Base-by-base conservation (phyloP, 2,113 vertebrate species). In the Lutjanus erythropterus region DNA sequence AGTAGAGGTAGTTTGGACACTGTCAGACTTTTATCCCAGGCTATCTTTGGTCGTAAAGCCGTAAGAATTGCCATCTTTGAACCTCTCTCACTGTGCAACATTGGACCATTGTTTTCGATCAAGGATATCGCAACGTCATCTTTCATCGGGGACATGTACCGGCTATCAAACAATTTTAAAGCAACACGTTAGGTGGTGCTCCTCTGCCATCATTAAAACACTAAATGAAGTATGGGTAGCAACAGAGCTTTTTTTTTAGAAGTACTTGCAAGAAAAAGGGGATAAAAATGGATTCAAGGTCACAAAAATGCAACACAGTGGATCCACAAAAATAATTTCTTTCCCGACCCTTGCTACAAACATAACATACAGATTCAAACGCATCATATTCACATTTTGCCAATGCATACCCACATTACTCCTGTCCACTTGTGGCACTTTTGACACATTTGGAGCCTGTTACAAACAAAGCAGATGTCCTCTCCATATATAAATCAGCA, bases 401-500 rank as follows among this genome's bases (percentile, higher is more conserved):
- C 0, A 5, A 16, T 19, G 15, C 29, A 18, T 10, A 37, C 12
- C 31, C 6, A n/a, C 42, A 37, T 7, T 1, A 44, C 11, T 47
- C 18, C 71, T 55, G 64, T 39, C 7, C 21, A 39, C 23, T 59
- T 11, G 31, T 52, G 19, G 23, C 59, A 18, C 21, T 53, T 67
- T 41, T 58, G 31, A 64, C 41, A 65, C 44, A 52, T 62, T 31
- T 78, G 66, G 84, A 15, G 35, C 44, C 71, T 46, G 66, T 84
- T 72, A 68, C 67, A 71, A 16, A 71, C 5, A n/a, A 25, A 61
- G 74, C 76, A 74, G 56, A 71, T 23, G 25, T 55, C 39, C 52
- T 50, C 29, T 49, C 50, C 11, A 29, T 11, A 58, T 49, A 72
- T 55, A 64, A 74, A 72, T 62, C 81, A 68, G 53, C 46, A 6